Conservation (phyloP, 35 echinoderm and acorn worm species). For the Lytechinus variegatus region DNA sequence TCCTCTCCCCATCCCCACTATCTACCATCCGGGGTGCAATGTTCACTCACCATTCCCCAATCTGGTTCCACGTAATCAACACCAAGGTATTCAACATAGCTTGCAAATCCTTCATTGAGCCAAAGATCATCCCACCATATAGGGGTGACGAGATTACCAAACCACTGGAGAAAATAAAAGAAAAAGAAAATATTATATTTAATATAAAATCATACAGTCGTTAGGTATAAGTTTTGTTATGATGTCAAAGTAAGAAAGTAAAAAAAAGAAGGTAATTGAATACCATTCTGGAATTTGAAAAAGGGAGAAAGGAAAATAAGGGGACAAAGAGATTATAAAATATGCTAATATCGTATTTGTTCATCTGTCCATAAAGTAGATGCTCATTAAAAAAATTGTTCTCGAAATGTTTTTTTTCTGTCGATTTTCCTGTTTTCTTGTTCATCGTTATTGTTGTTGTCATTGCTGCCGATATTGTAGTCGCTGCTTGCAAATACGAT, state of each 20-base stretch:
- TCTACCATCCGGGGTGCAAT: not conserved
- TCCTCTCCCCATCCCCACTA: too few relatives aligned
- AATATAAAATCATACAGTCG: too few relatives aligned
- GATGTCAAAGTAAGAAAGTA: too few relatives aligned
- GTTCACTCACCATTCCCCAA: constrained; percentile 77
- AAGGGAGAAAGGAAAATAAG: not conserved
- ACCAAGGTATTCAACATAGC: constrained; percentile 86
- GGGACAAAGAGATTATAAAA: not conserved
- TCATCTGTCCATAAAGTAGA: not conserved
- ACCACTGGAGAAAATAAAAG: constrained; percentile 61
- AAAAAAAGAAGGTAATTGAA: too few relatives aligned
- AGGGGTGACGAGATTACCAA: constrained; percentile 85
- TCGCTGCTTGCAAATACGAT: too few relatives aligned
- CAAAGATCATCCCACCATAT: constrained; percentile 96
- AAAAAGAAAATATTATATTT: too few relatives aligned
- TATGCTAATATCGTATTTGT: not conserved
- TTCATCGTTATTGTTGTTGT: too few relatives aligned
- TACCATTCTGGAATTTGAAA: too few relatives aligned
- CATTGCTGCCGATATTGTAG: too few relatives aligned
- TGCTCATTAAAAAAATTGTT: not conserved
- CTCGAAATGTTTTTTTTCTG: not conserved
- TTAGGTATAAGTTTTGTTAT: too few relatives aligned
- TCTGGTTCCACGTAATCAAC: constrained; percentile 66
- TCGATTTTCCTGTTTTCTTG: not conserved
- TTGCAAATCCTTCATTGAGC: constrained; percentile 94